These are phyloP conservation scores for Pomatostomus ruficeps DNA, from an alignment of 2,113 vertebrate genomes.

Conservation along the genomic window DNA sequence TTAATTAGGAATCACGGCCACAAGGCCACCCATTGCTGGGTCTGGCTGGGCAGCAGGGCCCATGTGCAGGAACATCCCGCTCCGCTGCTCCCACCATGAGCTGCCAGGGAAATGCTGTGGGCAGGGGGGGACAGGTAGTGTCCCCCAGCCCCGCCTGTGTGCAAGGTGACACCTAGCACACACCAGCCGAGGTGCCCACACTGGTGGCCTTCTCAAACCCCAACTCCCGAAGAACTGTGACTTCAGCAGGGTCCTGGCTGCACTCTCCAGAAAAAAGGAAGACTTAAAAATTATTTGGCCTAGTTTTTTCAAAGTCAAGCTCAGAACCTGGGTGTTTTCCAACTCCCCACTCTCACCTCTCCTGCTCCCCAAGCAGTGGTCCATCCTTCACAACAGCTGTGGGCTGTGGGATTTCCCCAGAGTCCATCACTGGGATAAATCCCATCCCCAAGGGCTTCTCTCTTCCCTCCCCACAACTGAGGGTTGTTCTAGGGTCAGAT, in stretches of 20 bases:
- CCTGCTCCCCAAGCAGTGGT: background rate
- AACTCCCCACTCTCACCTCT: background rate
- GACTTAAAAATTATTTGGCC: background rate
- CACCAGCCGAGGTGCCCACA: accelerated
- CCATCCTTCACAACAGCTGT: background rate
- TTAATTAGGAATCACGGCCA: background rate
- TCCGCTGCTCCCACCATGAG: accelerated
- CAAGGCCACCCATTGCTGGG: background rate
- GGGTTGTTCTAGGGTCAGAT: background rate
- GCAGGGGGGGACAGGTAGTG: background rate
- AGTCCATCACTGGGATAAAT: background rate
- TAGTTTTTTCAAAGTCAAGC: background rate
- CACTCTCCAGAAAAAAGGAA: background rate
- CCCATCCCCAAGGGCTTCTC: background rate
- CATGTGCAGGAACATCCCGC: background rate
- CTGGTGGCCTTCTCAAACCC: background rate
- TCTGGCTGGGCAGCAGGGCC: background rate
- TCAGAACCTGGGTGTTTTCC: background rate
- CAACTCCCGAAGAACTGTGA: accelerated
- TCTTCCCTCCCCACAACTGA: background rate
- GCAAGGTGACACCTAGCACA: background rate
- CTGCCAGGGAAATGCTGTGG: accelerated
- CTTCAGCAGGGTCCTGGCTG: background rate
- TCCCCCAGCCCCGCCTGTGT: background rate
- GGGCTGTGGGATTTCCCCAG: background rate